Conservation (phyloP, 1,140 invertebrate genomes). For the Bombus soroeensis region DNA sequence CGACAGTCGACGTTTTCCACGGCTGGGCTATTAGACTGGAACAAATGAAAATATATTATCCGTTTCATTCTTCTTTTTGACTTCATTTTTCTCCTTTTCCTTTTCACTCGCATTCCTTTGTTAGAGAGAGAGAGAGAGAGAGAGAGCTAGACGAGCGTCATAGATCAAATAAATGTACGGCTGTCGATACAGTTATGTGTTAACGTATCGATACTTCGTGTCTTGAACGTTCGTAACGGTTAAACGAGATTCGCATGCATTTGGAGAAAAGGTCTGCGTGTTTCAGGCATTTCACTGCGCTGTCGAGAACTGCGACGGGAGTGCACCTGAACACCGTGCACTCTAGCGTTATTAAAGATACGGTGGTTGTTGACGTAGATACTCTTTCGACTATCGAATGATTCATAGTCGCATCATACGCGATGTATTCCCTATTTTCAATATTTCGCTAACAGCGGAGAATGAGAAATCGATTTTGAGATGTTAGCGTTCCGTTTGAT, state of each 20-base stretch:
- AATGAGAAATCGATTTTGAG: not conserved
- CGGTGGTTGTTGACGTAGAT: not conserved
- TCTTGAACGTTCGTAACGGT: constrained; percentile 15
- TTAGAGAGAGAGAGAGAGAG: too few species aligned
- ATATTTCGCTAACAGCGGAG: rapidly evolving
- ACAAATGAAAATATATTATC: constrained; percentile 35
- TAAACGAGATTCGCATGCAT: not conserved
- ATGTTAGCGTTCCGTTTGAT: not conserved
- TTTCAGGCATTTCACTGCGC: not conserved
- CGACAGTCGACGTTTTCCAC: constrained; percentile 7
- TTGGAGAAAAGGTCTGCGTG: not conserved
- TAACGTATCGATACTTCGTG: not conserved
- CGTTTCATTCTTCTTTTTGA: not conserved
- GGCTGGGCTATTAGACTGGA: constrained; percentile 35
- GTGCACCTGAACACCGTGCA: not conserved
- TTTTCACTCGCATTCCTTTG: not conserved
- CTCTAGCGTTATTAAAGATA: not conserved
- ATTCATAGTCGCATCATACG: not conserved
- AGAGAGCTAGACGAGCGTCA: not conserved
- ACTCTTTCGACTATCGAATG: not conserved
- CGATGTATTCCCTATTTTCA: not conserved
- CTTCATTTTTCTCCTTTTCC: not conserved
- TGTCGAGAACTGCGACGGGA: not conserved
- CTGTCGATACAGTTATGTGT: not conserved
- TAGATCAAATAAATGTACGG: constrained; percentile 25